phyloP scores from a whole-genome alignment of 2,888 invertebrate genomes.

The Epinotia ramella region DNA sequence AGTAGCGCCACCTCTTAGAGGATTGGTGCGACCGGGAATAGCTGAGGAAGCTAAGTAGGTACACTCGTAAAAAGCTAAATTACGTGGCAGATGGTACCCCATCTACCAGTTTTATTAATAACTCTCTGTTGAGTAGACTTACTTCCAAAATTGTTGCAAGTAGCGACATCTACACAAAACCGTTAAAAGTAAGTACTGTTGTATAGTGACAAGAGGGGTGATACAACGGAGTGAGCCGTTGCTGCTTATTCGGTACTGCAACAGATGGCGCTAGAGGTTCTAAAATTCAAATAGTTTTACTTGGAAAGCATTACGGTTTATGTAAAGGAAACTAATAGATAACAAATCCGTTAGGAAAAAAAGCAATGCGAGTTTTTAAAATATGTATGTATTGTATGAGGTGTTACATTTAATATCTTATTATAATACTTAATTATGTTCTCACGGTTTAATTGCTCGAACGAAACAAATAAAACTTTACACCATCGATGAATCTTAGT shows the following conservation, averaged over 20 bases:
- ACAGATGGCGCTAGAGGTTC: conserved; percentile 26
- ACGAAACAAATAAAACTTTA: conserved; percentile 31
- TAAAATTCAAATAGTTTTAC: not conserved
- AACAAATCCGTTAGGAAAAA: not conserved
- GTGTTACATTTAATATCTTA: conserved; percentile 9
- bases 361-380: not conserved
- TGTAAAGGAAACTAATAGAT: not conserved
- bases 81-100: not conserved
- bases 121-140: not conserved
- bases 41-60: not conserved
- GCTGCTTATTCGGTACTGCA: not conserved
- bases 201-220: not conserved
- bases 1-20: conserved; percentile 31
- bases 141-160: not conserved
- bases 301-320: not conserved
- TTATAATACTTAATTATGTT: conserved; percentile 10
- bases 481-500: conserved; percentile 18
- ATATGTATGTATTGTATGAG: not conserved
- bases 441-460: conserved; percentile 21
- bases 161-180: conserved; percentile 24
- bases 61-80: not conserved
- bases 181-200: not conserved
- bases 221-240: not conserved
- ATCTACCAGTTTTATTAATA: conserved; percentile 9
- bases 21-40: not conserved